Percentiles rank a stretch among this genome's conserved stretches.
phyloP scores from a whole-genome alignment of 2,888 invertebrate species.

The Cryptophagus acutangulus region DNA sequence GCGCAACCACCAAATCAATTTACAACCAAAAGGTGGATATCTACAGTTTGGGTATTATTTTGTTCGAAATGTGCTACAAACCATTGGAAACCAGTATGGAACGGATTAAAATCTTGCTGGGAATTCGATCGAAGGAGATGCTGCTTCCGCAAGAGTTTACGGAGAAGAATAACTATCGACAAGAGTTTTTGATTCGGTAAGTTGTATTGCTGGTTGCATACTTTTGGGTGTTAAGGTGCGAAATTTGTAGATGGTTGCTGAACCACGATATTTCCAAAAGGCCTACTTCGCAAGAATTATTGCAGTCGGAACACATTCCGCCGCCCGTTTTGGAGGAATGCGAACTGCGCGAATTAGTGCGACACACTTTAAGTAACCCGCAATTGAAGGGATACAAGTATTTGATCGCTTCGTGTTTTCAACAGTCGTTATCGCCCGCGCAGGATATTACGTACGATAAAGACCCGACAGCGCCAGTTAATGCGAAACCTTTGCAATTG shows the following conservation, averaged over 20 bases:
- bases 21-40: constrained; percentile 82
- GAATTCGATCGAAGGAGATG: constrained; percentile 65
- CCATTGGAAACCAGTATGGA: constrained; percentile 87
- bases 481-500: constrained; percentile 45
- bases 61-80: constrained; percentile 92
- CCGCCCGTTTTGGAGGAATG: constrained; percentile 82
- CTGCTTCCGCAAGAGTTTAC: constrained; percentile 66
- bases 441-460: constrained; percentile 82
- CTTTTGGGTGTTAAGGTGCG: not conserved
- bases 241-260: constrained; percentile 62
- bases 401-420: constrained; percentile 59
- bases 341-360: constrained; percentile 74
- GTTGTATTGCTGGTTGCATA: constrained; percentile 22
- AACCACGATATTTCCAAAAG: constrained; percentile 78
- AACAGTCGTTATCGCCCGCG: constrained; percentile 46
- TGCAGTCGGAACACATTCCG: constrained; percentile 78
- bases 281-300: constrained; percentile 80
- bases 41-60: constrained; percentile 73
- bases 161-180: constrained; percentile 50
- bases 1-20: constrained; percentile 63
- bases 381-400: constrained; percentile 74
- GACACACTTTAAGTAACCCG: constrained; percentile 75
- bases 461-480: constrained; percentile 49
- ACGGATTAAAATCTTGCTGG: constrained; percentile 69
- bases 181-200: constrained; percentile 60